Evolutionary conservation across 2,888 invertebrate species (phyloP).

Genomic region (Arctia plantaginis): DNA sequence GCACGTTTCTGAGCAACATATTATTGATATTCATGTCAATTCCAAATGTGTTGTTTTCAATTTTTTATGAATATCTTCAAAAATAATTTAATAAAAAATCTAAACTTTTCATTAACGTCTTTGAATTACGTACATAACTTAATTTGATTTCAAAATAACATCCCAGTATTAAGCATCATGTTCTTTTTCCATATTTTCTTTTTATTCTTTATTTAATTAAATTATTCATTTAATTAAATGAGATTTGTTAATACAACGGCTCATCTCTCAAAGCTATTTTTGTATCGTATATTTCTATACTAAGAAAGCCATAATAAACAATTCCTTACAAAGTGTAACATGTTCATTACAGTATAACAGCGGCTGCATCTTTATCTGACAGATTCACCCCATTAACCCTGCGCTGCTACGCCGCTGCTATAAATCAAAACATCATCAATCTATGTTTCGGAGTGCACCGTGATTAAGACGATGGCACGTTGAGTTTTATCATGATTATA

Average conservation of each 20-base stretch:
- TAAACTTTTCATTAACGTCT: no score
- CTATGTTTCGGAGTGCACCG: conserved; percentile 50
- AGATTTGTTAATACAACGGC: neutral
- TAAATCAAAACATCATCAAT: conserved; percentile 77
- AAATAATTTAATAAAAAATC: no score
- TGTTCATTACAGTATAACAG: conserved; percentile 45
- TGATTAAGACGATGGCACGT: conserved; percentile 64
- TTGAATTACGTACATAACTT: no score
- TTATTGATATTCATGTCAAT: no score
- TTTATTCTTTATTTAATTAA: no score
- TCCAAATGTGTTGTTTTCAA: no score
- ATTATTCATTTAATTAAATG: neutral
- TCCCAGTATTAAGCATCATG: no score
- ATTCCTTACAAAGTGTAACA: conserved; percentile 27
- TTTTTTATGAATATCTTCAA: no score
- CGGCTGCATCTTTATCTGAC: conserved; percentile 65
- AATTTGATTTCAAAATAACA: no score
- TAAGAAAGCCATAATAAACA: conserved; percentile 9
- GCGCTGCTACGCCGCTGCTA: conserved; percentile 45
- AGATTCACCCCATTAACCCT: conserved; percentile 68
- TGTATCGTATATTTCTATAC: conserved; percentile 5
- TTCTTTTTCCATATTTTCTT: no score
- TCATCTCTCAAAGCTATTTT: neutral
- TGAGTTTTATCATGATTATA: conserved; percentile 36
- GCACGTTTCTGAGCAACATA: no score